These are phyloP conservation scores for Microcebus ravelobensis DNA, from an alignment of 2,113 vertebrate species.

Conservation along the genomic window DNA sequence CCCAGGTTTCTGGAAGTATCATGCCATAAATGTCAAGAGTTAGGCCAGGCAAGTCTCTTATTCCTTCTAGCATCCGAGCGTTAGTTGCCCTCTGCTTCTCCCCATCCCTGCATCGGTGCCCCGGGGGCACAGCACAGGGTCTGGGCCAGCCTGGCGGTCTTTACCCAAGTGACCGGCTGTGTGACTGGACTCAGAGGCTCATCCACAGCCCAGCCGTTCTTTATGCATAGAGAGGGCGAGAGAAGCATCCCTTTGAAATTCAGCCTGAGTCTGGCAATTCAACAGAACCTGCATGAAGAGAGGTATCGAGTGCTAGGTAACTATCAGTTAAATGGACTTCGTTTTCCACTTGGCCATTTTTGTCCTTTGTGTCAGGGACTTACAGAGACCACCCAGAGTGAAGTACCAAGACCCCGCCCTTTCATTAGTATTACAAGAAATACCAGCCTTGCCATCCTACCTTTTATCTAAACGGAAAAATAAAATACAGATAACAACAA, in stretches of 20 bases:
- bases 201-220: neutral
- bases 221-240: neutral
- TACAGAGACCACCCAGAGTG: neutral
- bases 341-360: neutral
- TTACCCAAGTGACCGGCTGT: neutral
- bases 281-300: neutral
- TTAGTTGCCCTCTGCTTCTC: neutral
- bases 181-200: neutral
- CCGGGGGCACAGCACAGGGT: fast-evolving
- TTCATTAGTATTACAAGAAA: neutral
- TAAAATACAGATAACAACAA: neutral
- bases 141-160: neutral
- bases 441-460: neutral
- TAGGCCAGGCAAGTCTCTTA: neutral
- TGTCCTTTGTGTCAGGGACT: neutral
- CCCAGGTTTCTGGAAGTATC: neutral
- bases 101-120: neutral
- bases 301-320: neutral
- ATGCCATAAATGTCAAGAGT: neutral
- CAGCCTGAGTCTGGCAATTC: neutral
- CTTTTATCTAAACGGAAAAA: neutral
- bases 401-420: neutral
- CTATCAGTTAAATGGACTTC: neutral
- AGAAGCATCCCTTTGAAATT: neutral
- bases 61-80: neutral